Evolutionary conservation across 2,888 invertebrate genomes (phyloP).

Genomic region (Phalera bucephala): DNA sequence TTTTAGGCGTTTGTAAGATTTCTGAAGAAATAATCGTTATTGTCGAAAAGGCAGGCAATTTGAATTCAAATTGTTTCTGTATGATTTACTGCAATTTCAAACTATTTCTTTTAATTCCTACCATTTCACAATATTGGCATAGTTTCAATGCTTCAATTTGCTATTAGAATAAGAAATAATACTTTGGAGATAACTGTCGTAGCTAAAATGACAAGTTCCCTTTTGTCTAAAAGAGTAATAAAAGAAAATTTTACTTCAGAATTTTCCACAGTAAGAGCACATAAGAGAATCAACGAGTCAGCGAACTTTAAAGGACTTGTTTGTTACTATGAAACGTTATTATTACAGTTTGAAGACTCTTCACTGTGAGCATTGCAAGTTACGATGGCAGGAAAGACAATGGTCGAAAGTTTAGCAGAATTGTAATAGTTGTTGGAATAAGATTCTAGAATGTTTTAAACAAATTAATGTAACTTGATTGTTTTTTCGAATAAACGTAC

Average conservation of each 20-base stretch:
- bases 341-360: slow-evolving; percentile 24
- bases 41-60: no score
- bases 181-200: not conserved
- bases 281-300: slow-evolving; percentile 14
- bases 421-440: not conserved
- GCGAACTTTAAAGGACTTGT: slow-evolving; percentile 20
- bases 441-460: no score
- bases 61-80: no score
- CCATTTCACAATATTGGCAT: not conserved
- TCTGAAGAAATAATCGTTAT: no score
- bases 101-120: not conserved
- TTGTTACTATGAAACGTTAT: slow-evolving; percentile 22
- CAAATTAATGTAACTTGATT: no score
- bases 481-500: no score
- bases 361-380: slow-evolving; percentile 5
- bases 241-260: slow-evolving; percentile 12
- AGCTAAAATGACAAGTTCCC: slow-evolving; percentile 1
- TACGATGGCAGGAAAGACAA: not conserved
- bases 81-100: no score
- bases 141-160: slow-evolving; percentile 1
- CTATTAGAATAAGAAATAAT: no score
- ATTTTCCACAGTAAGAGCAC: slow-evolving; percentile 20
- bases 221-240: slow-evolving; percentile 1
- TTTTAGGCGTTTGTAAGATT: no score
- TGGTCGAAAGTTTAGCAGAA: not conserved